Evolutionary conservation across 2,888 invertebrate genomes (phyloP).

Genomic region (Alcis repandata): DNA sequence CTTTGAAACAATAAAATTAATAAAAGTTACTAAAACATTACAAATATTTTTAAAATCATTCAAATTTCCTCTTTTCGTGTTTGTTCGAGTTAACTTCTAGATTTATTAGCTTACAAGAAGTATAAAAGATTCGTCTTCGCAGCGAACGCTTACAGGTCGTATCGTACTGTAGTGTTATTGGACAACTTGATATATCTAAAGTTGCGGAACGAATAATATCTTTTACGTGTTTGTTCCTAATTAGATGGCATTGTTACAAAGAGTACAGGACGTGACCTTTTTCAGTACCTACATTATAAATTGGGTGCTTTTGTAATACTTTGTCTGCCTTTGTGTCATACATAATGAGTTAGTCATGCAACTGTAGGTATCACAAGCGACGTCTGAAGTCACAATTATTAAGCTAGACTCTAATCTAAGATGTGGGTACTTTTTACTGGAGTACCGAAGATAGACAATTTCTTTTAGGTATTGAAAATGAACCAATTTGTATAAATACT

Average conservation of each 20-base stretch:
- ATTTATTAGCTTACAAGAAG: neutral
- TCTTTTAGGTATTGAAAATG: neutral
- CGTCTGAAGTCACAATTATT: constrained; percentile 18
- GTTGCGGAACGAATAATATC: constrained; percentile 13
- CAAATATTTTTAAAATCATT: constrained; percentile 66
- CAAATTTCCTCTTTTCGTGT: constrained; percentile 76
- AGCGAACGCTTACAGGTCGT: constrained; percentile 13
- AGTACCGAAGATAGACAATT: neutral
- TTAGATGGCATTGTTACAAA: constrained; percentile 15
- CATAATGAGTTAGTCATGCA: constrained; percentile 30
- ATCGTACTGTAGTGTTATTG: neutral
- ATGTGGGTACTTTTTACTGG: neutral
- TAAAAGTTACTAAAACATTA: no score
- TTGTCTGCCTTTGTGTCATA: constrained; percentile 29
- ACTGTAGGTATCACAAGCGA: constrained; percentile 5
- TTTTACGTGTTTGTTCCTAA: constrained; percentile 24
- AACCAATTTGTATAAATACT: neutral
- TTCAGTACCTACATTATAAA: constrained; percentile 34
- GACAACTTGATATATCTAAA: neutral
- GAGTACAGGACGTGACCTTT: constrained; percentile 29
- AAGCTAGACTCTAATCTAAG: neutral
- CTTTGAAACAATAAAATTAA: no score
- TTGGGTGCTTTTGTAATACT: constrained; percentile 30
- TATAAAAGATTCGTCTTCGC: constrained; percentile 12
- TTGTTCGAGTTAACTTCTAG: constrained; percentile 51